phyloP scores from a whole-genome alignment of 2,888 invertebrate species.

The Graphium colonna region DNA sequence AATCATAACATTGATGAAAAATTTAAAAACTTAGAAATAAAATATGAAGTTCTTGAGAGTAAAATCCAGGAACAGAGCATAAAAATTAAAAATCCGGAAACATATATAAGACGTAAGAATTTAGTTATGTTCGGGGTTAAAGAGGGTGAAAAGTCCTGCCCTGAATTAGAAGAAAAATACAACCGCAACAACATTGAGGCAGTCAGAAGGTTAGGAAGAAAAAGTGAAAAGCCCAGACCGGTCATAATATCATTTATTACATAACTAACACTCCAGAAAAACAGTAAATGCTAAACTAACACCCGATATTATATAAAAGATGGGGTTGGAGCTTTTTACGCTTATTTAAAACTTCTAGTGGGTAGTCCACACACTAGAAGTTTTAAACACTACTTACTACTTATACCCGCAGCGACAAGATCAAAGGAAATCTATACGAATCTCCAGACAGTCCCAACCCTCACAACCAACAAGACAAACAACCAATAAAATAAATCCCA shows the following conservation, averaged over 20 bases:
- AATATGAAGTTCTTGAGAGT: background rate
- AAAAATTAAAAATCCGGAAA: background rate
- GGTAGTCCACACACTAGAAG: no score
- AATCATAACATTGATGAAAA: background rate
- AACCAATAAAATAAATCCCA: no score
- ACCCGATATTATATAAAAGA: no score
- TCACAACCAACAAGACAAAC: no score
- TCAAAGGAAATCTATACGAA: no score
- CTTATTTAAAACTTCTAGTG: no score
- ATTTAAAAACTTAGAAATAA: background rate
- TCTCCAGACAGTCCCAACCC: no score
- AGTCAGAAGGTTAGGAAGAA: constrained; percentile 29
- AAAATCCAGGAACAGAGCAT: background rate
- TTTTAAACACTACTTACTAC: no score
- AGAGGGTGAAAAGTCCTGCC: background rate
- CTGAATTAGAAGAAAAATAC: background rate
- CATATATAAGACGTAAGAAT: background rate
- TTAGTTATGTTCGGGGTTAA: background rate
- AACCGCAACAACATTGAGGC: constrained; percentile 23
- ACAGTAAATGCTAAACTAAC: background rate
- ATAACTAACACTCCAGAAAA: background rate
- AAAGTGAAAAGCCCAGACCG: constrained; percentile 25
- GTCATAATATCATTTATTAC: constrained; percentile 27
- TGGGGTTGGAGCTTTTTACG: no score
- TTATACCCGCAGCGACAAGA: no score